Conservation (phyloP, 2,113 vertebrate genomes). For the Eulacestoma nigropectus region DNA sequence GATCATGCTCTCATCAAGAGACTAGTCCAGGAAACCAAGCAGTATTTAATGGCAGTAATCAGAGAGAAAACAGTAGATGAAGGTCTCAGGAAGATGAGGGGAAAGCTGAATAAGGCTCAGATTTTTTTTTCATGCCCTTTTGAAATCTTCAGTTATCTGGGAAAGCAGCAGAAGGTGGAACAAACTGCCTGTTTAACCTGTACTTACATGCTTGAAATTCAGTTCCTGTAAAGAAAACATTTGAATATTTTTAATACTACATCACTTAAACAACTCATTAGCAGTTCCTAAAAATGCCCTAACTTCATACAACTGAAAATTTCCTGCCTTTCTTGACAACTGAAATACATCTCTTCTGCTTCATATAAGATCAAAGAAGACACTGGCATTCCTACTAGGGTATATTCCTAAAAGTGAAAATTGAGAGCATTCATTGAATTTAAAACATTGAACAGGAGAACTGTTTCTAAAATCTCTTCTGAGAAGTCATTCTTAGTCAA, state of each 20-base stretch:
- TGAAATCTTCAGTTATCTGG: background rate
- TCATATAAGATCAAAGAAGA: background rate
- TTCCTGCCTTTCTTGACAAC: background rate
- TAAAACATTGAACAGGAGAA: background rate
- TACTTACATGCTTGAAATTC: background rate
- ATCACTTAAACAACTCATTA: background rate
- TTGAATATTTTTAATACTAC: background rate
- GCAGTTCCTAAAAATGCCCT: background rate
- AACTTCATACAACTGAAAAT: background rate
- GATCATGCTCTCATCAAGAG: background rate
- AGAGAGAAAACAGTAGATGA: background rate
- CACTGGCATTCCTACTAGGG: background rate
- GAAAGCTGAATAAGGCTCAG: background rate
- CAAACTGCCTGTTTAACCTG: background rate
- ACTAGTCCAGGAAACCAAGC: background rate
- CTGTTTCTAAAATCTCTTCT: background rate
- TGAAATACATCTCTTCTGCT: background rate
- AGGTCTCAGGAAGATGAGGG: background rate
- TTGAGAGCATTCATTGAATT: background rate
- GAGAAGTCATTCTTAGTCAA: background rate
- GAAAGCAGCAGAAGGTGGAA: background rate
- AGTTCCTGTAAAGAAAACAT: background rate
- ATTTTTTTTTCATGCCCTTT: background rate
- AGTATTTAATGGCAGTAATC: background rate
- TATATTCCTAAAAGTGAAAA: background rate